Evolutionary conservation across 2,888 invertebrate species (phyloP), one percentile per base, ranked within the genome.

Genomic region (Platynereis dumerilii): DNA sequence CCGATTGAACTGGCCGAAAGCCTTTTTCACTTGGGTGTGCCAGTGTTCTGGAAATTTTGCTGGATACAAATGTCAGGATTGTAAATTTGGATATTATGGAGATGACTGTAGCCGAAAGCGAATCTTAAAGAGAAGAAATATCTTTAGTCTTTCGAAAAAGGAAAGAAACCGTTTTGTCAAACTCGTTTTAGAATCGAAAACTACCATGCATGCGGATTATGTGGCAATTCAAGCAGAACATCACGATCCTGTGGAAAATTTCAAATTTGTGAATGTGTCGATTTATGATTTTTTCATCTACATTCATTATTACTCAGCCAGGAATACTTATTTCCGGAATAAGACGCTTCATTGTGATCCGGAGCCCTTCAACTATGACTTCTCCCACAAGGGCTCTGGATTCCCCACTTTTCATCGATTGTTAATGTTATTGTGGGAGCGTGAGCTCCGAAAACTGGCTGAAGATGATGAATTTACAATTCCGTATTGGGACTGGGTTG

Each of bases 331-430:
- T 22, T 61, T 29, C 39, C n/a, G 48, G n/a, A 61, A 61, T 42
- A n/a, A n/a, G 10, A 54, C 61, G 2, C 3, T 17, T 12, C 56
- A 29, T 17, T 55, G 48, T 12, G 26, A 39, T n/a, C 45, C 44
- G 24, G 20, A 48, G 1, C 27, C 7, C 17, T 42, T n/a, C 20
- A 54, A 48, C 57, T 29, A 64, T 7, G 66, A 66, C 42, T 63
- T 66, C 48, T 55, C 61, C 15, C 66, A 66, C 52, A 55, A 58
- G 20, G 67, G 67, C 3, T 42, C 68, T 10, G 60, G 45, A 2
- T 67, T 67, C 55, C 65, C 61, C 15, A 60, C 65, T 26, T 67
- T 64, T 58, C 68, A 67, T 61, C 55, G 68, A 10, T 54, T 56
- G 2, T 60, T 61, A 15, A 54, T 67, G 27, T 55, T 67, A 2